Conservation (phyloP, 2,888 invertebrate genomes). For the Lycia hirtaria region DNA sequence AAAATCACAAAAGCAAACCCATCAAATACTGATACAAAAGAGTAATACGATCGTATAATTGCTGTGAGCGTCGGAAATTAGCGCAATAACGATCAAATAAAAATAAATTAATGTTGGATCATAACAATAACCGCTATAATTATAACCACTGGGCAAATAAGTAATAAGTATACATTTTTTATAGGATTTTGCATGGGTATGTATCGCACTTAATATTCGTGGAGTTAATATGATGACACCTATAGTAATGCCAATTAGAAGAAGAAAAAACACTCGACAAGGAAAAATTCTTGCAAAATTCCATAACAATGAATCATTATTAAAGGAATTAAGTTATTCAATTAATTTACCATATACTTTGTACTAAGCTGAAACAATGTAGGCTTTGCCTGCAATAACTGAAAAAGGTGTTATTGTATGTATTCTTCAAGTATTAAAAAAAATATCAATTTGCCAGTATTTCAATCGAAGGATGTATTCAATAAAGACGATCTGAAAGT, state of each 20-base stretch:
- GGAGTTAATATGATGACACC: neutral
- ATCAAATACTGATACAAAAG: constrained; percentile 10
- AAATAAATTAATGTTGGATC: constrained; percentile 22
- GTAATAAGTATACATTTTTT: neutral
- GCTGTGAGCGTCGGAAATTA: constrained; percentile 15
- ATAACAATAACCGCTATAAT: constrained; percentile 22
- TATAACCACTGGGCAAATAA: neutral
- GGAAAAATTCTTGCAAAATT: constrained; percentile 7
- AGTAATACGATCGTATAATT: constrained; percentile 22
- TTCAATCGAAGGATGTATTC: constrained; percentile 30
- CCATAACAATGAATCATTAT: neutral
- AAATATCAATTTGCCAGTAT: constrained; percentile 19
- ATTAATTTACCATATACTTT: no score
- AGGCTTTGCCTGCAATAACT: no score
- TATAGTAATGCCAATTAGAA: neutral
- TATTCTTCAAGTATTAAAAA: neutral
- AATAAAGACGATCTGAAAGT: constrained; percentile 28
- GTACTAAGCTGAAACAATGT: no score
- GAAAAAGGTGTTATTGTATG: neutral
- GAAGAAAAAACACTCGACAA: neutral
- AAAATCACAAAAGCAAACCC: neutral
- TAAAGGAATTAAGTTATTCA: neutral
- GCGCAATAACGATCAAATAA: constrained; percentile 21
- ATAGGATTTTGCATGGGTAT: constrained; percentile 4
- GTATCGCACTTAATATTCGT: neutral